Percentiles rank a stretch among this genome's conserved stretches.
phyloP scores from a whole-genome alignment of 2,888 invertebrate species.

The Horisme vitalbata region DNA sequence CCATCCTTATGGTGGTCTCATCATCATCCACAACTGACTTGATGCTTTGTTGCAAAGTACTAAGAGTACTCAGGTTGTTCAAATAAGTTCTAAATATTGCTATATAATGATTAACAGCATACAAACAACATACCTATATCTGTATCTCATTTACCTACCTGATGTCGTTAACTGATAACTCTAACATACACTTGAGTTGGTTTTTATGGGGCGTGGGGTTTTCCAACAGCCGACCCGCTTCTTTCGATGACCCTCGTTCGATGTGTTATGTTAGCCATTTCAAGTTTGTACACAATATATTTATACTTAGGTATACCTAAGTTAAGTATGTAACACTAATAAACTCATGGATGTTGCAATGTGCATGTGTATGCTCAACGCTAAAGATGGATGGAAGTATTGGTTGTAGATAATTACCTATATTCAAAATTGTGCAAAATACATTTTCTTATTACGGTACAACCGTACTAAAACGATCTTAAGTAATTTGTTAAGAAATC shows the following conservation, averaged over 20 bases:
- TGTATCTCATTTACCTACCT: slow-evolving; percentile 12
- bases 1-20: too few relatives aligned
- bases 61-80: not conserved
- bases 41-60: not conserved
- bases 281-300: slow-evolving; percentile 11
- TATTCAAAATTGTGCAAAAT: too few relatives aligned
- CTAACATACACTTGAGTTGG: slow-evolving; percentile 31
- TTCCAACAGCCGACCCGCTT: slow-evolving; percentile 55
- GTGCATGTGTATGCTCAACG: too few relatives aligned
- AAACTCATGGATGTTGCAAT: too few relatives aligned
- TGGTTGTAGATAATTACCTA: too few relatives aligned
- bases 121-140: not conserved
- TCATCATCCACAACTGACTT: too few relatives aligned
- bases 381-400: too few relatives aligned
- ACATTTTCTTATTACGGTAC: too few relatives aligned
- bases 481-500: too few relatives aligned
- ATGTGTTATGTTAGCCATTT: slow-evolving; percentile 20
- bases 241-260: slow-evolving; percentile 40
- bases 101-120: slow-evolving; percentile 3
- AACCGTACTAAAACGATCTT: too few relatives aligned
- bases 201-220: slow-evolving; percentile 49
- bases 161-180: slow-evolving; percentile 31
- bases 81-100: slow-evolving; percentile 1
- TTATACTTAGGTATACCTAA: too few relatives aligned
- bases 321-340: slow-evolving; percentile 18